Conservation (phyloP, 1,140 invertebrate species). For the Matsumurasca onukii region DNA sequence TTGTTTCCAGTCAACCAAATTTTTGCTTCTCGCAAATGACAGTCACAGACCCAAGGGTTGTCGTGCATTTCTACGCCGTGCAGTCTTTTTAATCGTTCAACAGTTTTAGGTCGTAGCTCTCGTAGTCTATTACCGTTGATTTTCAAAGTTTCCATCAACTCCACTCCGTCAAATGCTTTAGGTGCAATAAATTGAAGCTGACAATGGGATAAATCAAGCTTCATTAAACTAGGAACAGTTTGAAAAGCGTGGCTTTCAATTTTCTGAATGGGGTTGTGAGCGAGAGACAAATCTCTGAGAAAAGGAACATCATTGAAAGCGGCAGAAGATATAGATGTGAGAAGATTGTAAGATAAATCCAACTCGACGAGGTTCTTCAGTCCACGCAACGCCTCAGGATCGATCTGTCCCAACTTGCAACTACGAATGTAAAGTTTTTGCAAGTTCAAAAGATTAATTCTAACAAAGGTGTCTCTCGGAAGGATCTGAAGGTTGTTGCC, state of each 20-base stretch:
- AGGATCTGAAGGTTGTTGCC: slow-evolving; percentile 83
- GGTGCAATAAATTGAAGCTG: slow-evolving; percentile 72
- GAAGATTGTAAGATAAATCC: slow-evolving; percentile 80
- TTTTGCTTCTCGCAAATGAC: slow-evolving; percentile 76
- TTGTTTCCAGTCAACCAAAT: slow-evolving; percentile 82
- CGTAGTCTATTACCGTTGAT: slow-evolving; percentile 78
- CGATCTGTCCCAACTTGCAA: slow-evolving; percentile 82
- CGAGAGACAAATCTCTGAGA: slow-evolving; percentile 74
- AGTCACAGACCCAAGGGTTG: slow-evolving; percentile 92
- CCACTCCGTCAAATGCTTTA: slow-evolving; percentile 75
- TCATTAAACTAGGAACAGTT: slow-evolving; percentile 72
- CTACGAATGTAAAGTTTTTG: slow-evolving; percentile 80
- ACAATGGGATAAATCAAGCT: slow-evolving; percentile 81
- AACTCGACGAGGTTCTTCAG: slow-evolving; percentile 86
- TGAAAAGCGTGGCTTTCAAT: slow-evolving; percentile 74
- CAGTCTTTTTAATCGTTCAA: slow-evolving; percentile 69
- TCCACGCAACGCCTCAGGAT: slow-evolving; percentile 76
- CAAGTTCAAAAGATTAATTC: slow-evolving; percentile 77
- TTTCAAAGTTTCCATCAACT: slow-evolving; percentile 76
- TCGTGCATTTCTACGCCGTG: slow-evolving; percentile 85
- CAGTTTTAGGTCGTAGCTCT: slow-evolving; percentile 67
- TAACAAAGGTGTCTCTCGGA: slow-evolving; percentile 75
- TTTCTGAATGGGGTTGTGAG: slow-evolving; percentile 78
- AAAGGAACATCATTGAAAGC: slow-evolving; percentile 77
- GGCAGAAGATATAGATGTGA: slow-evolving; percentile 73